Evolutionary conservation across 1,140 invertebrate genomes (phyloP), one percentile per base, ranked within the genome.

Genomic region (Tetramorium alpestre): DNA sequence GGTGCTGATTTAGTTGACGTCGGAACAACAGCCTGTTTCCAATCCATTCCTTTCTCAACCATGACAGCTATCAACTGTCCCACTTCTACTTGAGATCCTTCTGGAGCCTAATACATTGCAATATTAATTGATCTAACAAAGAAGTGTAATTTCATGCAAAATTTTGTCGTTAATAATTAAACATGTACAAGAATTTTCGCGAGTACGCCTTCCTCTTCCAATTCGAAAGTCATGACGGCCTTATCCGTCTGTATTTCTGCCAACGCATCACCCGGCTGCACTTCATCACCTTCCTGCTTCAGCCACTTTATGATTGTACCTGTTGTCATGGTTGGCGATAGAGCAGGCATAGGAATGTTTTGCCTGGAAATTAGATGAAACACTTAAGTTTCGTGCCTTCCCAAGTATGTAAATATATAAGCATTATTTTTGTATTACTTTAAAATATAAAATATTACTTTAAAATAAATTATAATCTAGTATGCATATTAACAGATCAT

Each of bases 191-290:
- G 87, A 87, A 99, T 99, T 96, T 99, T 99, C 8, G 99, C 99
- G 76, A 99, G 95, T 94, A 98, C 99, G 11, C 98, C 98, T 95
- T 99, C 99, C 93, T 99, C 99, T 0, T 99, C 98, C 18, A 99
- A 99, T 96, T 99, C 99, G 96, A 99, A 99, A 3, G 99, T 99
- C 99, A 99, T 99, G 0, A 99, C 99, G 0, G 99, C 99, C 96
- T 99, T 99, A 92, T 99, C 99, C 18, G 99, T 99, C 96, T 99
- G 99, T 95, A 99, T 99, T 96, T 99, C 99, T 84, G 99, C 99
- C 47, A 99, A 95, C 13, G 99, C 96, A 95, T 99, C 99, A 91
- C 97, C 97, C 95, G 92, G 95, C 95, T 97, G 13, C 97, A 96
- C 95, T 65, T 97, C 96, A 88, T 98, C 97, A 89, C 98, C 99